phyloP scores from a whole-genome alignment of 2,797 vertebrate genomes.

The Acrossocheilus wenchowensis region DNA sequence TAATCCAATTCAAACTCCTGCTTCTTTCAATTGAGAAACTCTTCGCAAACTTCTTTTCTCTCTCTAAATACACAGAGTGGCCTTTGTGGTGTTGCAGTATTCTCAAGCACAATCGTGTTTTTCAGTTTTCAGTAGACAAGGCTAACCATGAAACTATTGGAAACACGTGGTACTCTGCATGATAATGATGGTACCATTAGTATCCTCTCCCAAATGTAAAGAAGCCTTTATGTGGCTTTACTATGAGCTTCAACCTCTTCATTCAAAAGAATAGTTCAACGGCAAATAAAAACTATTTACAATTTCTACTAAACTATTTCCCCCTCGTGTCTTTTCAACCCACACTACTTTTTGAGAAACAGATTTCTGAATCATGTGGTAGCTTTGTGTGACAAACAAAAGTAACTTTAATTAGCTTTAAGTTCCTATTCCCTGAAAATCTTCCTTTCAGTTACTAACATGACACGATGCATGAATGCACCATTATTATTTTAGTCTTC shows the following conservation, averaged over 20 bases:
- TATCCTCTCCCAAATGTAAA: slow-evolving; percentile 20
- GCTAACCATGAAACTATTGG: slow-evolving; percentile 31
- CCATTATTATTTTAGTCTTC: neutral
- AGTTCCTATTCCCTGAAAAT: neutral
- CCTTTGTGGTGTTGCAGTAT: slow-evolving; percentile 4
- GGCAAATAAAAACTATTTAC: neutral
- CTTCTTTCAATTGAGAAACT: neutral
- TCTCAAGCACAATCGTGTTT: neutral
- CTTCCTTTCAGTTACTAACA: neutral
- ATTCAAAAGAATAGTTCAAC: neutral
- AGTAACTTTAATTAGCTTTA: neutral
- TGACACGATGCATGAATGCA: neutral
- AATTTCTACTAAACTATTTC: too few species aligned
- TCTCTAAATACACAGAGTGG: neutral
- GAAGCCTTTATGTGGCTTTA: slow-evolving; percentile 11
- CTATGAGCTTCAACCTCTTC: neutral
- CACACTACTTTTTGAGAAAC: neutral
- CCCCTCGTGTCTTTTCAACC: neutral
- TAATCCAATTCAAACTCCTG: neutral
- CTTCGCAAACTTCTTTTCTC: neutral
- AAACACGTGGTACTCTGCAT: neutral
- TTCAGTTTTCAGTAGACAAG: slow-evolving; percentile 15
- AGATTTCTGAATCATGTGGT: neutral
- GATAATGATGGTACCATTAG: slow-evolving; percentile 22
- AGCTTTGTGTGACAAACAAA: slow-evolving; percentile 1